phyloP scores from a whole-genome alignment of 2,113 vertebrate genomes.

The Platycercus adscitus region DNA sequence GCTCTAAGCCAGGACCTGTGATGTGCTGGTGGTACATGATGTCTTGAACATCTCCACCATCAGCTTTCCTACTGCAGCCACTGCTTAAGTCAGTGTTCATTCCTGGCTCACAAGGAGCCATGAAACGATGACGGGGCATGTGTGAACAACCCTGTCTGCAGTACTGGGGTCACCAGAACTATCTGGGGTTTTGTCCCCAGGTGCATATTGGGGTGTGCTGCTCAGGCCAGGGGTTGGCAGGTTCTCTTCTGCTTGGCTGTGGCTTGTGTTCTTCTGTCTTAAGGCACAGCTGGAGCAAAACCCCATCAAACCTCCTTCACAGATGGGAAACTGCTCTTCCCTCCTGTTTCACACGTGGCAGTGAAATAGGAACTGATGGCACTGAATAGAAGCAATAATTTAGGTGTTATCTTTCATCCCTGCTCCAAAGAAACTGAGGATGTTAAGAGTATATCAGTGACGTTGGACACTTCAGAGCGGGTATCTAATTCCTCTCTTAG shows the following conservation, averaged over 20 bases:
- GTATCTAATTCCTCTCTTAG: neutral
- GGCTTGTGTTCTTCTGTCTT: too few relatives aligned
- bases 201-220: accelerated
- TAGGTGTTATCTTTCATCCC: neutral
- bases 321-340: neutral
- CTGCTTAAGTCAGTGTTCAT: neutral
- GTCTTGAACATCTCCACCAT: neutral
- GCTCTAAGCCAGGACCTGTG: neutral
- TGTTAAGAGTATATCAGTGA: neutral
- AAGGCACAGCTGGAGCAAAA: neutral
- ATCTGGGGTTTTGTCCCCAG: neutral
- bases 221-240: neutral
- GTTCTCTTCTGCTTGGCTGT: neutral
- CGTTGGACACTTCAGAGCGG: neutral
- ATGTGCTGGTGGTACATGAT: accelerated
- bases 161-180: accelerated
- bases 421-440: neutral
- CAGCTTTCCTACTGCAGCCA: accelerated
- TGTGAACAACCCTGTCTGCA: neutral
- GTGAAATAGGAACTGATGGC: neutral
- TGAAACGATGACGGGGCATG: neutral
- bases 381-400: neutral
- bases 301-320: neutral
- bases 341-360: too few relatives aligned
- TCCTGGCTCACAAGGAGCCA: neutral